Base-by-base conservation (phyloP, 1,140 invertebrate species). In the Lethrus apterus region DNA sequence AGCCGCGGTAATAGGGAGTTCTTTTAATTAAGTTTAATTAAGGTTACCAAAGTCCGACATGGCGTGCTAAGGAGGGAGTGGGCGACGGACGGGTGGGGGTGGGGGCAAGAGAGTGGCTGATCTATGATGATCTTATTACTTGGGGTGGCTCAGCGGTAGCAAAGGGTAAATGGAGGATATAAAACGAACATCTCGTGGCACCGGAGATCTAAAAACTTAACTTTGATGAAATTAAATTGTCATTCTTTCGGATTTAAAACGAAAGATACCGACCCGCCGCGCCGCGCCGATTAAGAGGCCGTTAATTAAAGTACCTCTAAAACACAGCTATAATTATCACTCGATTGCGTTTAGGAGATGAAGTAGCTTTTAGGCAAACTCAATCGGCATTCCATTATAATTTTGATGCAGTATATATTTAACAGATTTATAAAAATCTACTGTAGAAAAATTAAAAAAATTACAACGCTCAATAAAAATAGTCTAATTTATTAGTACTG, bases 21-120 rank as follows among this genome's bases (percentile, higher is more conserved):
- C 61, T 63, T 63, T 63, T 63, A 63, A 63, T 63, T 63, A 63
- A 61, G 53, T 63, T 63, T 63, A 63, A 63, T 63, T 63, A 63
- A 58, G 57, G 59, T 60, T 60, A 55, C 57, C 58, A 57, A 59
- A 60, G 60, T 60, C 58, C 58, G 51, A 59, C 51, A 54, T 50
- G 51, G 50, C 42, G 51, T 49, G 48, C 44, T 44, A 36, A 45
- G 50, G 45, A 42, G 43, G 21, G 17, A 17, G 35, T 18, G 35
- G 23, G 44, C 15, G 48, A 40, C 34, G 29, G 41, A 47, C 9
- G 13, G 35, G 30, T 15, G 23, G 24, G 24, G 18, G 24, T 23
- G 1, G 23, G 13, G 11, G 15, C 21, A 17, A 7, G 23, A 33
- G 32, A 34, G 30, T 40, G 23, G 42, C 55, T 61, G 61, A 63